Percentiles rank a stretch among this genome's conserved stretches.
Conservation (phyloP, 2,797 vertebrate species). For the Xiphorhynchus erythropygius region DNA sequence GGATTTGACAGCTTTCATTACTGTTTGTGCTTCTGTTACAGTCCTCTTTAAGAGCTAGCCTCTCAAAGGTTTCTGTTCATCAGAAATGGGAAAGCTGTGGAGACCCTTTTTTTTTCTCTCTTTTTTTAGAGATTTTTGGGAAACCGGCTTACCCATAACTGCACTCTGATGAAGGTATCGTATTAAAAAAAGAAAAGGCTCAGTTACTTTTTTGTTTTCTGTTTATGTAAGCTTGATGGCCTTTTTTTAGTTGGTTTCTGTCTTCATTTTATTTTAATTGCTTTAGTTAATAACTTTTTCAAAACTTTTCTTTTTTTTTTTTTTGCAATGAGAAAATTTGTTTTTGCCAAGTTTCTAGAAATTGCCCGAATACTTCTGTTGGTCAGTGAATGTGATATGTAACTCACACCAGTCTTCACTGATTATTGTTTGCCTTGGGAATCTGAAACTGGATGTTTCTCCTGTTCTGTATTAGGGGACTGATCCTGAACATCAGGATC, state of each 20-base stretch:
- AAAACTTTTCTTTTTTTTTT: neutral
- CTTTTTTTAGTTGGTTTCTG: neutral
- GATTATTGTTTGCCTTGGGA: neutral
- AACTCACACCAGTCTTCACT: neutral
- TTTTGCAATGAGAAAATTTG: neutral
- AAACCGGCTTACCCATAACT: neutral
- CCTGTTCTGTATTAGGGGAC: neutral
- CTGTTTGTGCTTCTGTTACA: neutral
- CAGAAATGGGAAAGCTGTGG: conserved; percentile 9
- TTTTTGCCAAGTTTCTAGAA: neutral
- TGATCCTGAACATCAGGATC: neutral
- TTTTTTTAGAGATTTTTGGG: conserved; percentile 21
- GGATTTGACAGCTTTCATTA: neutral
- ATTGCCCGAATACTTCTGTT: neutral
- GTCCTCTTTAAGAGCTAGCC: neutral
- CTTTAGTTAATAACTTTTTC: neutral
- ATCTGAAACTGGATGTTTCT: neutral
- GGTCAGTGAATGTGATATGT: neutral
- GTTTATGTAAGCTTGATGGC: neutral
- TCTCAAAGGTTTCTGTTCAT: neutral
- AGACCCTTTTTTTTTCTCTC: neutral
- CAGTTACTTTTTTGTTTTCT: neutral
- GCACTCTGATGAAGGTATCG: neutral
- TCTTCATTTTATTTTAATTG: neutral
- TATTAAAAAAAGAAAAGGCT: neutral